Evolutionary conservation across 2,888 invertebrate species (phyloP).

Genomic region (Drosophila limbata): DNA sequence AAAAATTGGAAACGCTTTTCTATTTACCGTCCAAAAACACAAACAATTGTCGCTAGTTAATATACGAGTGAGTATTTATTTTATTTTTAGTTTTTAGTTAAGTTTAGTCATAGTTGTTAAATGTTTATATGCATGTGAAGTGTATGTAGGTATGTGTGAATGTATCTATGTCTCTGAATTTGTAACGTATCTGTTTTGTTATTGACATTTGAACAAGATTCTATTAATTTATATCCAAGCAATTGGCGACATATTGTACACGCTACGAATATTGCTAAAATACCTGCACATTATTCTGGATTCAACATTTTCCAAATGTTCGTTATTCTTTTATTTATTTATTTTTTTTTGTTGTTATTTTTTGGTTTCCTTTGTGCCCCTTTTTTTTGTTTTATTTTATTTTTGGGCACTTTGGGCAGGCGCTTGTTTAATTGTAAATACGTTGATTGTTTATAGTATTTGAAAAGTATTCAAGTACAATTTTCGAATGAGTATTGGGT

Average conservation of each 20-base stretch:
- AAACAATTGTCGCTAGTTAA: slow-evolving; percentile 30
- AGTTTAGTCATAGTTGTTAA: slow-evolving; percentile 51
- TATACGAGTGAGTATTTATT: slow-evolving; percentile 15
- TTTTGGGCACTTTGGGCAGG: slow-evolving; percentile 70
- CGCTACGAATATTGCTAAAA: slow-evolving; percentile 77
- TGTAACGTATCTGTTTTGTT: slow-evolving; percentile 4
- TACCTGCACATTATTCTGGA: slow-evolving; percentile 62
- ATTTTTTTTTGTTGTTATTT: slow-evolving; percentile 38
- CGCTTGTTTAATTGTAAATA: slow-evolving; percentile 70
- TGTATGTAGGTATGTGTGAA: slow-evolving; percentile 35
- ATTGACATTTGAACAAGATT: slow-evolving; percentile 43
- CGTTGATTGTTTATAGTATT: slow-evolving; percentile 58
- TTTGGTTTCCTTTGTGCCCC: slow-evolving; percentile 24
- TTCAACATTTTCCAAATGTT: slow-evolving; percentile 24
- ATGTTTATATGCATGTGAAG: slow-evolving; percentile 75
- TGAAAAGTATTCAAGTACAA: slow-evolving; percentile 47
- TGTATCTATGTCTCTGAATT: slow-evolving; percentile 9
- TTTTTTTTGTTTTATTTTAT: neutral
- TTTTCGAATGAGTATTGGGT: slow-evolving; percentile 6
- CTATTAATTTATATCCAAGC: slow-evolving; percentile 48
- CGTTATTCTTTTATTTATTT: slow-evolving; percentile 3
- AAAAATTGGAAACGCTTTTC: slow-evolving; percentile 44
- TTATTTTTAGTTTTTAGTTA: slow-evolving; percentile 35
- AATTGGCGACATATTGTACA: slow-evolving; percentile 73
- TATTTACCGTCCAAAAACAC: slow-evolving; percentile 53